Evolutionary conservation across 2,113 vertebrate species (phyloP).

Genomic region (Hypanus sabinus): DNA sequence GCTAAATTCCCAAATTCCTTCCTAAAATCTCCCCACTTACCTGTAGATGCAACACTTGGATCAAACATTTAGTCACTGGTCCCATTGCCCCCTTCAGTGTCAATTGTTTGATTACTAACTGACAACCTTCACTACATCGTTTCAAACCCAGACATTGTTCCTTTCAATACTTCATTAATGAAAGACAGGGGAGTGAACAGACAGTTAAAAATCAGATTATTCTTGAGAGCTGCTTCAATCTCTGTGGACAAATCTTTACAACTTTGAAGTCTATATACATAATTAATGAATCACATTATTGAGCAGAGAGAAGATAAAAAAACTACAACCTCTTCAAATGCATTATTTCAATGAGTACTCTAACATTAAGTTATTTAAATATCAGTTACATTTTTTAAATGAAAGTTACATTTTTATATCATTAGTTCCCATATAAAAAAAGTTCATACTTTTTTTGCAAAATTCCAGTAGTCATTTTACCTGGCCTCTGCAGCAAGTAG

Average conservation of each 20-base stretch:
- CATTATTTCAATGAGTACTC: neutral
- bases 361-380: neutral
- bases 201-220: neutral
- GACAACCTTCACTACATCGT: neutral
- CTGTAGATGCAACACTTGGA: neutral
- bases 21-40: neutral
- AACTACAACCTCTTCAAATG: neutral
- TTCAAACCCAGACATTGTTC: neutral
- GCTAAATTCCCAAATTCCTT: too few species aligned
- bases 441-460: too few species aligned
- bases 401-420: neutral
- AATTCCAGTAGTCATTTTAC: conserved; percentile 51
- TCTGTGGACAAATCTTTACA: neutral
- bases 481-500: conserved; percentile 85
- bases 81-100: neutral
- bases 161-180: neutral
- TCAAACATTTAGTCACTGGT: neutral
- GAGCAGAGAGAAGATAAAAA: neutral
- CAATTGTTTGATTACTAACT: neutral
- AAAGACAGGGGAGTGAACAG: neutral
- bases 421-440: neutral
- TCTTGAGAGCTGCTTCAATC: neutral
- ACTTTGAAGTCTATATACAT: neutral
- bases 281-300: neutral
- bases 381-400: neutral